These are phyloP conservation scores for Goniozus legneri DNA, from an alignment of 1,140 invertebrate genomes.

Conservation along the genomic window DNA sequence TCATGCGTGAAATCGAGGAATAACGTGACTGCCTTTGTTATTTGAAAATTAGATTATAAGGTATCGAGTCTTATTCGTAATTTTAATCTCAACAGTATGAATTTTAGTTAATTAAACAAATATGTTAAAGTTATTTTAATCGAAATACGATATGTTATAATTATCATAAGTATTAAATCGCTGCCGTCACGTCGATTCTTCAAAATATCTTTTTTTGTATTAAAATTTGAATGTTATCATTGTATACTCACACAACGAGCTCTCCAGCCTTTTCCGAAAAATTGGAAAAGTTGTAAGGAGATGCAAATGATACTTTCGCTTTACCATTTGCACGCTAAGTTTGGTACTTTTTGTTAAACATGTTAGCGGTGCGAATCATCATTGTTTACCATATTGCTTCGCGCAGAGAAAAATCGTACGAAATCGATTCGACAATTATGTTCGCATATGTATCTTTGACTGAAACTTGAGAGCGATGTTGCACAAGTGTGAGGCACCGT, in stretches of 20 bases:
- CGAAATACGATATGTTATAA: too few species aligned
- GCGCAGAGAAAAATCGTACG: constrained; percentile 19
- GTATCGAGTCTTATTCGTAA: background rate
- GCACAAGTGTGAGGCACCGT: too few species aligned
- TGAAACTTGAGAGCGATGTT: constrained; percentile 21
- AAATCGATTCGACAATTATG: constrained; percentile 23
- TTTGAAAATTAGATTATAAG: background rate
- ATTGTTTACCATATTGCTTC: too few species aligned
- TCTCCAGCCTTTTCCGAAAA: constrained; percentile 32
- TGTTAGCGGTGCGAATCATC: constrained; percentile 20
- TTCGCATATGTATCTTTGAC: constrained; percentile 21
- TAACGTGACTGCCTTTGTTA: constrained; percentile 13
- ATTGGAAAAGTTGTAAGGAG: constrained; percentile 30
- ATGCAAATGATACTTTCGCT: constrained; percentile 13
- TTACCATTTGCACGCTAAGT: constrained; percentile 21
- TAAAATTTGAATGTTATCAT: too few species aligned
- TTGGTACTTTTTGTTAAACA: constrained; percentile 20
- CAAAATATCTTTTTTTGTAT: too few species aligned
- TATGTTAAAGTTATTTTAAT: too few species aligned
- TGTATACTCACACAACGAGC: too few species aligned
- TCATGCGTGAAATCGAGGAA: constrained; percentile 10
- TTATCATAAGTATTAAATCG: too few species aligned
- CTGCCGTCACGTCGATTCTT: too few species aligned
- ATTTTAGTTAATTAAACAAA: too few species aligned
- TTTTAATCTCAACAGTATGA: too few species aligned